Percentiles rank a stretch among this genome's conserved stretches.
These are phyloP conservation scores for Kryptopterus vitreolus DNA, from an alignment of 2,797 vertebrate species.

Conservation along the genomic window DNA sequence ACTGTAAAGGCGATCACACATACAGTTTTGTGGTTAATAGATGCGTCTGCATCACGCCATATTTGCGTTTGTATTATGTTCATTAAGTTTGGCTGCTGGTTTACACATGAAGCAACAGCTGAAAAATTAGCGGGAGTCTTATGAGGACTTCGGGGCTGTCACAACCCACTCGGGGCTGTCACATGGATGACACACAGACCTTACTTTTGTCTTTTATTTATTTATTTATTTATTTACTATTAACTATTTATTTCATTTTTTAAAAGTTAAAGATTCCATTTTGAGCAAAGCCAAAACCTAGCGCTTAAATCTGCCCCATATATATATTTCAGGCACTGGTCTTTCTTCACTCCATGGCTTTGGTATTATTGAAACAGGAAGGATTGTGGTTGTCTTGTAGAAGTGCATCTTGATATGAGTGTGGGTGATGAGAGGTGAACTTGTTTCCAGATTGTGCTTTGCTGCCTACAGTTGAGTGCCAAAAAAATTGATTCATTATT, in stretches of 20 bases:
- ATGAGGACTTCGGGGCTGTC: not conserved
- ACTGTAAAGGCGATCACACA: not conserved
- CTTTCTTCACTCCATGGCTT: not conserved
- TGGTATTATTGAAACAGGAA: conserved; percentile 34
- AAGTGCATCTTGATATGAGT: conserved; percentile 18
- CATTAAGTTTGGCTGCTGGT: not conserved
- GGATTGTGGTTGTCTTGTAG: conserved; percentile 38
- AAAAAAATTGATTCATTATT: not conserved
- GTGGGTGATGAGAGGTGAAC: not conserved
- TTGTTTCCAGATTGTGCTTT: conserved; percentile 8
- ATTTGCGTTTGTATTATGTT: not conserved
- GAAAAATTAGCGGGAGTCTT: not conserved
- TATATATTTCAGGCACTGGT: not conserved
- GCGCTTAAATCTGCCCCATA: not conserved
- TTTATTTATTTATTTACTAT: too few species aligned
- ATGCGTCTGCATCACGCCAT: not conserved
- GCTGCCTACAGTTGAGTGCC: not conserved
- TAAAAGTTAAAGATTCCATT: conserved; percentile 4
- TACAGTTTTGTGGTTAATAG: not conserved
- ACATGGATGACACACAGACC: not conserved
- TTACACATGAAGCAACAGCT: not conserved
- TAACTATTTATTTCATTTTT: too few species aligned
- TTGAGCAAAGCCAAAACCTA: too few species aligned
- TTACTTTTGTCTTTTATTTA: not conserved
- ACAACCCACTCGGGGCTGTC: not conserved